phyloP scores from a whole-genome alignment of 2,113 vertebrate genomes.

The Carollia perspicillata region DNA sequence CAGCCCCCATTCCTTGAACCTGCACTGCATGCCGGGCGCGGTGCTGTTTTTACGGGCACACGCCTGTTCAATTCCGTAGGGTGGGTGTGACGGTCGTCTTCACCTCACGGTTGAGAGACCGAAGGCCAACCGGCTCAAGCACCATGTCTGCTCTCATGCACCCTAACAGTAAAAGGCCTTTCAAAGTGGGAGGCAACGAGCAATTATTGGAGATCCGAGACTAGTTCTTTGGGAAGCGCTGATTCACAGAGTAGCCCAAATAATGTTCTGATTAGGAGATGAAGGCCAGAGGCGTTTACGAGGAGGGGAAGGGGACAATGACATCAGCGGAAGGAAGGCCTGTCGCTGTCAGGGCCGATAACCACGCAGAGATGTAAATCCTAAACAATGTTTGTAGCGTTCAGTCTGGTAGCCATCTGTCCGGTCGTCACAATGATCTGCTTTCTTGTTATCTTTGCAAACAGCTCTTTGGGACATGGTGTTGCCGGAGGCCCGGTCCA shows the following conservation, averaged over 20 bases:
- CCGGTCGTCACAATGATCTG: not conserved
- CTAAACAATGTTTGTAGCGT: not conserved
- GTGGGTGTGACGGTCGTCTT: no score
- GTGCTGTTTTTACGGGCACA: not conserved
- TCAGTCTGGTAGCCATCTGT: not conserved
- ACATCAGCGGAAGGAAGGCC: not conserved
- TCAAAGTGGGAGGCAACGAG: not conserved
- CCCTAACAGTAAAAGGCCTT: not conserved
- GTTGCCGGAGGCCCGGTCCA: not conserved
- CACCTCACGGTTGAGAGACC: not conserved
- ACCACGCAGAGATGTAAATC: no score
- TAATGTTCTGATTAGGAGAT: not conserved
- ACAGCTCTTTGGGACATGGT: not conserved
- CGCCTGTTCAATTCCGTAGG: not conserved
- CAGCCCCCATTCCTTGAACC: not conserved
- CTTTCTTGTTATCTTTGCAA: not conserved
- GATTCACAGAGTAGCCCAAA: not conserved
- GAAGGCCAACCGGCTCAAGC: not conserved
- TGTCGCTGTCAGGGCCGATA: not conserved
- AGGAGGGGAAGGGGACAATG: not conserved
- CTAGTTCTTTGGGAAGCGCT: no score
- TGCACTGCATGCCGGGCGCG: rapidly evolving
- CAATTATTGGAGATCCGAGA: not conserved
- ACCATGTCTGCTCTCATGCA: not conserved
- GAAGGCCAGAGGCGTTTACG: not conserved